Evolutionary conservation across 2,113 vertebrate genomes (phyloP).

Genomic region (Periophthalmus modestus): DNA sequence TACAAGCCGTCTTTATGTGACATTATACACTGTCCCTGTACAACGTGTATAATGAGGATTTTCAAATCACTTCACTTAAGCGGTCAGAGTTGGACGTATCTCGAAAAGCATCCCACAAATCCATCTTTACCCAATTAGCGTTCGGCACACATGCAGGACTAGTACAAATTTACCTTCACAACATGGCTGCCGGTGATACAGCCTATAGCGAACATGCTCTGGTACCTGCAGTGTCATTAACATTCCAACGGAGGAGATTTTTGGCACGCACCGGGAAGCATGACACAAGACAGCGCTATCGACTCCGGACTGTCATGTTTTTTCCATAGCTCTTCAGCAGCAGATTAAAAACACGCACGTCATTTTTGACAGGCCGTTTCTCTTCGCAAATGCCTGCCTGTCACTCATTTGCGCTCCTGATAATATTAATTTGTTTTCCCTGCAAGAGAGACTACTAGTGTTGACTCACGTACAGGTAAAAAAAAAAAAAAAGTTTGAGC

Average conservation of each 20-base stretch:
- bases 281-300: conserved; percentile 62
- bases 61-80: background rate
- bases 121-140: background rate
- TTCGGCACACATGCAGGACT: background rate
- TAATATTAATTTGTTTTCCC: conserved; percentile 32
- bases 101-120: background rate
- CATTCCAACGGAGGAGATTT: conserved; percentile 72
- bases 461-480: conserved; percentile 43
- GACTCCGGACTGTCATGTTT: conserved; percentile 21
- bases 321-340: conserved; percentile 11
- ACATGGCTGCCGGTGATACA: background rate
- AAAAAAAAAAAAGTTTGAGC: background rate
- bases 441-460: background rate
- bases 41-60: no score
- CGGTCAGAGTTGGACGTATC: background rate
- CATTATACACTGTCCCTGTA: no score
- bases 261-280: conserved; percentile 58
- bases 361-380: conserved; percentile 17
- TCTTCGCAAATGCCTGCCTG: conserved; percentile 21
- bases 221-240: conserved; percentile 59
- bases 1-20: no score
- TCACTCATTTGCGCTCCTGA: conserved; percentile 12
- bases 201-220: conserved; percentile 47
- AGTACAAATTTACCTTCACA: conserved; percentile 12
- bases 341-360: conserved; percentile 35